Base-by-base conservation (phyloP, 2,797 vertebrate genomes). In the Xiphophorus birchmanni region DNA sequence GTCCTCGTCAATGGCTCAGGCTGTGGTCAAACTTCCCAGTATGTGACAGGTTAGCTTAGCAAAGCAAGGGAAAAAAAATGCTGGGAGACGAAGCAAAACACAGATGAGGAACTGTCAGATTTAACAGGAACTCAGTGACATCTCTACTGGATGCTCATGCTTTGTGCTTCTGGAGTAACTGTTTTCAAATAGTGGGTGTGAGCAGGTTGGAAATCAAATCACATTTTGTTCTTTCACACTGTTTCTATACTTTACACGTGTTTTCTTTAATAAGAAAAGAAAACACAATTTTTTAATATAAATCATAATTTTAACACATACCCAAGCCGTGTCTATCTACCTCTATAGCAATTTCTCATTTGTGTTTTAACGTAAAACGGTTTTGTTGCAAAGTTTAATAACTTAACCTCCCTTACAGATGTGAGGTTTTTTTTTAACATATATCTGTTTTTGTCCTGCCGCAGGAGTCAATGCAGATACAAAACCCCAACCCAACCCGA, bases 51-150 rank as follows among this genome's bases (percentile, higher is more conserved):
- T n/a, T 72, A 29, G 23, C 8, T 72, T 32, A 72, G 40, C 26
- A 45, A 29, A 72, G 42, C 12, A 45, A 72, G 44, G 45, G n/a
- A 6, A 50, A 0, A 21, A 48, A 52, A 52, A 52, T 23, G 1
- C 42, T 45, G 69, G 3, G 42, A 72, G 69, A 72, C 69, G 45
- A 12, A 72, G 74, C 45, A 71, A 60, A 75, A 50, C 40, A 44
- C 26, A 48, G 75, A 72, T 13, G n/a, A 75, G 44, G 50, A 81
- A 65, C 37, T 32, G 21, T 29, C 18, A 32, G 1, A 44, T 47
- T 29, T 29, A 40, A 58, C 74, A 78, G 54, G 63, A 82, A 40
- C 52, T 82, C 48, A 10, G 17, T 23, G 29, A 23, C 63, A 77
- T 42, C 71, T 58, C 74, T 3, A 52, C 23, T 75, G 32, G 42